Evolutionary conservation across 2,113 vertebrate species (phyloP), one percentile per base, ranked within the genome.

Genomic region (Calonectris borealis): DNA sequence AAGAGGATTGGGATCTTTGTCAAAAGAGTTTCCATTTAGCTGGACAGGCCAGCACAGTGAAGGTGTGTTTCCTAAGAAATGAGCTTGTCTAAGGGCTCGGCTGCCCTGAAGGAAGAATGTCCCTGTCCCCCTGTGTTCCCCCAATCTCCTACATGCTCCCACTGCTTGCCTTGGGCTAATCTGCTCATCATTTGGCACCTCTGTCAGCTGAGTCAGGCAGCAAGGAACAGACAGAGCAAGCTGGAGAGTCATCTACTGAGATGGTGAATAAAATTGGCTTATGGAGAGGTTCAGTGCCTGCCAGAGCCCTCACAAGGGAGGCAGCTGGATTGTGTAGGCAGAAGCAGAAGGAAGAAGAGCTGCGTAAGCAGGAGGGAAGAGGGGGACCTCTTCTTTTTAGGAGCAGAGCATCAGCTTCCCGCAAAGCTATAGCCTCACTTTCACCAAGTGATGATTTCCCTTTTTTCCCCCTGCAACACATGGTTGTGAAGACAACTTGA

Each of bases 301-400:
- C 38, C 70, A 76, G 65, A 82, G 51, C 17, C 49, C 13, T 73
- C 58, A 48, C 24, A 70, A 83, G 15, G 31, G 36, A 86, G 71
- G 36, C 49, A 70, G 49, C 26, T 57, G 62, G 25, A 48, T 49
- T 70, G 27, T 31, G 62, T 19, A 76, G 81, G 84, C 21, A 85
- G 73, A 78, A 71, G 46, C 31, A 93, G 83, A 75, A 93, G 80
- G 36, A 88, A 81, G 36, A 91, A 52, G 21, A 54, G 22, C 19
- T 91, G 8, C 0, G 0, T 32, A 71, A 90, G 36, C 2, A 1
- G n/a, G 17, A 94, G 48, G 25, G 40, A 81, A 54, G 24, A 93
- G 46, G 3, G 2, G 2, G 9, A 62, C 14, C 6, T 57, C 36
- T 83, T 68, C 44, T 32, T 83, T 77, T 49, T 31, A 64, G 44